phyloP scores from a whole-genome alignment of 2,888 invertebrate genomes.

The Oligia fasciuncula region DNA sequence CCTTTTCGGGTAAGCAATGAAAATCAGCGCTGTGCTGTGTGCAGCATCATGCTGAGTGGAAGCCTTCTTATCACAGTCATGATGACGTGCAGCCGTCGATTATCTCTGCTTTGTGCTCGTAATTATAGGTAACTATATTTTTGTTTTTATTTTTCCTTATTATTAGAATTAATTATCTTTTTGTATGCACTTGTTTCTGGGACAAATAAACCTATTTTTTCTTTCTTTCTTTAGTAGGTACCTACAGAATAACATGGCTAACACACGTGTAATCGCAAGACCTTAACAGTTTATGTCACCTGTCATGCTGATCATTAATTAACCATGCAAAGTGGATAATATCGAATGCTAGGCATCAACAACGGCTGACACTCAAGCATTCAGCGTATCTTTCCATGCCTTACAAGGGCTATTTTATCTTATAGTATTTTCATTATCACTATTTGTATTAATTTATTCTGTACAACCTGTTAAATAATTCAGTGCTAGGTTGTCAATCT shows the following conservation, averaged over 20 bases:
- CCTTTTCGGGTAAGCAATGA: too few species aligned
- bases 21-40: too few species aligned
- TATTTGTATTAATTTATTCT: constrained; percentile 58
- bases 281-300: constrained; percentile 30
- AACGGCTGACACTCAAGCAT: constrained; percentile 3
- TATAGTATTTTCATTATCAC: constrained; percentile 46
- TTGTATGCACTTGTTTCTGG: too few species aligned
- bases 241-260: background rate
- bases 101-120: too few species aligned
- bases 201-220: too few species aligned
- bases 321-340: constrained; percentile 57
- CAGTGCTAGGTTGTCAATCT: constrained; percentile 36
- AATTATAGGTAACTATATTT: too few species aligned
- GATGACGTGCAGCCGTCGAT: too few species aligned
- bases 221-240: background rate
- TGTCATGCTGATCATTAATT: constrained; percentile 53
- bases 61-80: too few species aligned
- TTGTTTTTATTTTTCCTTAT: too few species aligned
- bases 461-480: constrained; percentile 50
- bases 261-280: constrained; percentile 27
- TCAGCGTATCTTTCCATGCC: constrained; percentile 48
- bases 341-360: constrained; percentile 35
- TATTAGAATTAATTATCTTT: too few species aligned
- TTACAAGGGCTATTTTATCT: constrained; percentile 46
- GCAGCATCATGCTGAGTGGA: too few species aligned